Percentiles rank a stretch among this genome's conserved stretches.
These are phyloP conservation scores for Drosophila ochracea DNA, from an alignment of 2,888 invertebrate genomes.

Conservation along the genomic window DNA sequence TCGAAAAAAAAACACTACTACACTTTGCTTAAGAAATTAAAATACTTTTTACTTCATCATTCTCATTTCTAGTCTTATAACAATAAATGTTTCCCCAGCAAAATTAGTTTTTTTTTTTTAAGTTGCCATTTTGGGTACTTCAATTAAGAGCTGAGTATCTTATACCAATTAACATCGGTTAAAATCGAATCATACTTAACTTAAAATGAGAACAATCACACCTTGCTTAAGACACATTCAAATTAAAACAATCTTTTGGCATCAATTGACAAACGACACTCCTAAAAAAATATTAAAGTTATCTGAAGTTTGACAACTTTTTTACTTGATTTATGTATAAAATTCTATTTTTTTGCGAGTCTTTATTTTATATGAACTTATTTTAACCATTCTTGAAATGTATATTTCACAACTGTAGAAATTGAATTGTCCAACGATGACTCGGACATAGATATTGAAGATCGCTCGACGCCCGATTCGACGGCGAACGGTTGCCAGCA, in stretches of 20 bases:
- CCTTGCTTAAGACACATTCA: neutral
- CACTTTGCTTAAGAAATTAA: neutral
- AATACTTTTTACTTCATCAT: neutral
- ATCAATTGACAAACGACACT: neutral
- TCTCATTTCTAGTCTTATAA: neutral
- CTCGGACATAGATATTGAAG: conserved; percentile 85
- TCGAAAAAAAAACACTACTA: neutral
- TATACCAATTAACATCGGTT: neutral
- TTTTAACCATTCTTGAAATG: conserved; percentile 2
- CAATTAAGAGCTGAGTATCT: neutral
- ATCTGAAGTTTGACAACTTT: neutral
- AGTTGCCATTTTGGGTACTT: neutral
- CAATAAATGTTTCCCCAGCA: neutral
- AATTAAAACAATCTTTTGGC: neutral
- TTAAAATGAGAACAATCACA: neutral
- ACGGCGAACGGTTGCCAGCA: conserved; percentile 66
- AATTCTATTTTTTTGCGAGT: neutral
- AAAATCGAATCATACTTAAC: neutral
- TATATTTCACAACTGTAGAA: conserved; percentile 56
- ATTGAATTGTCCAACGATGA: conserved; percentile 84
- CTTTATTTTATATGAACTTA: neutral
- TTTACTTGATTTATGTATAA: neutral
- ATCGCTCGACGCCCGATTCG: conserved; percentile 84
- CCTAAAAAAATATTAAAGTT: neutral
- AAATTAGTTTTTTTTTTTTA: neutral